These are phyloP conservation scores for Lasioglossum vierecki DNA, from an alignment of 2,888 invertebrate genomes.

Conservation along the genomic window DNA sequence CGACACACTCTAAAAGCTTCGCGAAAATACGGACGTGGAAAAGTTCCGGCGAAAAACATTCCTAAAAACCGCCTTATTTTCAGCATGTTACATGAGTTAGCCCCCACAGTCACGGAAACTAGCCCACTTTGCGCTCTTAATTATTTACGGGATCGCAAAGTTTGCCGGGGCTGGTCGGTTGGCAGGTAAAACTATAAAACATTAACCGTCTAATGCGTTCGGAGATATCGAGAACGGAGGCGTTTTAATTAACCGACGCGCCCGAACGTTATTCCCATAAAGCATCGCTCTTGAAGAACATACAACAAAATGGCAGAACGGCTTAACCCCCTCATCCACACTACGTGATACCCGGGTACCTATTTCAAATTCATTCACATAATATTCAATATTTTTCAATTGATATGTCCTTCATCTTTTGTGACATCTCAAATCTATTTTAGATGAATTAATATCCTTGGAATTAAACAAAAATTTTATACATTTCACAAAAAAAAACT, in stretches of 20 bases:
- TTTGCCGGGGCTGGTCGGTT: not conserved
- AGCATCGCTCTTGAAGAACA: not conserved
- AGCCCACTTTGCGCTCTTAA: not conserved
- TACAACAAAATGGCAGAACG: not conserved
- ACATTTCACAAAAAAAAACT: too few species aligned
- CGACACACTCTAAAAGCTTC: not conserved
- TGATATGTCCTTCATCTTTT: too few species aligned
- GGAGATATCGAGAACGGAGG: not conserved
- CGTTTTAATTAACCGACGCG: not conserved
- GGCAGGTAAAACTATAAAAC: not conserved
- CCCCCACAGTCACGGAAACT: not conserved
- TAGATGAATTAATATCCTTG: too few species aligned
- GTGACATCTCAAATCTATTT: too few species aligned
- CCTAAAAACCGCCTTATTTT: slow-evolving; percentile 6
- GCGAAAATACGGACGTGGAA: not conserved
- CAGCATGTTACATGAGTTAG: not conserved
- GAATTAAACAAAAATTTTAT: too few species aligned
- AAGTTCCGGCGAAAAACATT: not conserved
- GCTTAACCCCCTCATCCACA: too few species aligned
- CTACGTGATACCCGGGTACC: too few species aligned
- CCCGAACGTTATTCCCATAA: not conserved
- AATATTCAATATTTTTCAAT: too few species aligned
- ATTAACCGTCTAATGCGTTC: not conserved
- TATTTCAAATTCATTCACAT: too few species aligned
- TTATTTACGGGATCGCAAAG: not conserved